Conservation (phyloP, 1,140 invertebrate genomes). For the Drosophila sturtevanti region DNA sequence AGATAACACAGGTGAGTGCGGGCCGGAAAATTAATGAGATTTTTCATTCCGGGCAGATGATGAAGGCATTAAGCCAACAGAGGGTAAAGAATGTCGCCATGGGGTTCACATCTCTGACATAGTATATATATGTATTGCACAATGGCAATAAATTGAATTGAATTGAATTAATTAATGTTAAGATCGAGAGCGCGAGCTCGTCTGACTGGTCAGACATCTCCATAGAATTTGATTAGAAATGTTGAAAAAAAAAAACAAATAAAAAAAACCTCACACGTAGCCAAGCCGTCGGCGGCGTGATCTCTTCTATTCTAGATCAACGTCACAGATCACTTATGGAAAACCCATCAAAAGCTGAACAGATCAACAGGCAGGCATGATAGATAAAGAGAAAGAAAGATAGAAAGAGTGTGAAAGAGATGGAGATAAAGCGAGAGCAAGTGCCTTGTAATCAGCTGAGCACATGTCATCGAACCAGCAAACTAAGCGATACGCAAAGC, state of each 20-base stretch:
- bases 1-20: constrained; percentile 36
- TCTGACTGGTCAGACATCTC: constrained; percentile 22
- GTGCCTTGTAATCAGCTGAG: constrained; percentile 7
- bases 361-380: no score
- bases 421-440: not conserved
- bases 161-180: constrained; percentile 52
- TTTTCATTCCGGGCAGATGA: constrained; percentile 59
- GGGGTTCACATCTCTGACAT: constrained; percentile 21
- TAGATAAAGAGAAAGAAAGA: constrained; percentile 11
- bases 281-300: not conserved
- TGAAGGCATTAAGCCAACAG: constrained; percentile 60
- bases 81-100: constrained; percentile 50
- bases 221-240: constrained; percentile 14
- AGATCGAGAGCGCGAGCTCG: constrained; percentile 24
- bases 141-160: constrained; percentile 40
- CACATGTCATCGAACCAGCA: constrained; percentile 11
- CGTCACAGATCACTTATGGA: constrained; percentile 37
- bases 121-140: constrained; percentile 4
- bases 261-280: constrained; percentile 41
- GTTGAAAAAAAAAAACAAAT: constrained; percentile 6
- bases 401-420: not conserved
- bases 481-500: not conserved
- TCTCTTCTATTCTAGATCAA: not conserved
- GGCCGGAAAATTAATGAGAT: constrained; percentile 55
- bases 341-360: constrained; percentile 28